Base-by-base conservation (phyloP, 2,888 invertebrate species). In the Eurytoma adleriae region DNA sequence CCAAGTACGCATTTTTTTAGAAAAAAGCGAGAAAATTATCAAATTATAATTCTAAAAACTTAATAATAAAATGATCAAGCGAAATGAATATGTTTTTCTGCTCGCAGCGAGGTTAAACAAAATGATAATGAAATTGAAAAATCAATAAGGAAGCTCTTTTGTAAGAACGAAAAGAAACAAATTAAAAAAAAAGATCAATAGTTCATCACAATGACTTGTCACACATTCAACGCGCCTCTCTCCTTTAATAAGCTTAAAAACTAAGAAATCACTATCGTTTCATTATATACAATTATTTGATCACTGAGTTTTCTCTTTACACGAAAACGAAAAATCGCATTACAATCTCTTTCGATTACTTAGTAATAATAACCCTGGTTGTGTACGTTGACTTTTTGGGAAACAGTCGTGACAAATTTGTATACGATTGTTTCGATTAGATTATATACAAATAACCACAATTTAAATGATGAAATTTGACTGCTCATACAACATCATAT, bases 231-330 rank as follows among this genome's bases (percentile, higher is more conserved):
- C 70, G 62, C 27, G 30, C 74, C 70, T 64, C 20, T 67, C 16
- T 69, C 20, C 20, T 68, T 69, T 54, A 67, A 66, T 59, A 30
- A 70, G 14, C 74, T 79, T 80, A 80, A 52, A 64, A 40, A 69
- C 78, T 82, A 80, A 78, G n/a, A 82, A 40, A 72, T 80, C 78
- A 75, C 80, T 80, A 64, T 75, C 59, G 56, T 74, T 76, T 82
- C 72, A 64, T 52, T 80, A 82, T 82, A 54, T 82, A 82, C 82
- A 82, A 75, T 68, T 72, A 66, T 71, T 80, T 68, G 59, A 78
- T 81, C 64, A 70, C 73, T 72, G 71, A 71, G 52, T 72, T 74
- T 66, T 72, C 61, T 75, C 67, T 79, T 66, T 76, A 69, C 40
- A 13, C n/a, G 50, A 79, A 66, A 64, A 76, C 67, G 48, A 71